Evolutionary conservation across 2,888 invertebrate species (phyloP), one percentile per base, ranked within the genome.

Genomic region (Tetheella fluctuosa): DNA sequence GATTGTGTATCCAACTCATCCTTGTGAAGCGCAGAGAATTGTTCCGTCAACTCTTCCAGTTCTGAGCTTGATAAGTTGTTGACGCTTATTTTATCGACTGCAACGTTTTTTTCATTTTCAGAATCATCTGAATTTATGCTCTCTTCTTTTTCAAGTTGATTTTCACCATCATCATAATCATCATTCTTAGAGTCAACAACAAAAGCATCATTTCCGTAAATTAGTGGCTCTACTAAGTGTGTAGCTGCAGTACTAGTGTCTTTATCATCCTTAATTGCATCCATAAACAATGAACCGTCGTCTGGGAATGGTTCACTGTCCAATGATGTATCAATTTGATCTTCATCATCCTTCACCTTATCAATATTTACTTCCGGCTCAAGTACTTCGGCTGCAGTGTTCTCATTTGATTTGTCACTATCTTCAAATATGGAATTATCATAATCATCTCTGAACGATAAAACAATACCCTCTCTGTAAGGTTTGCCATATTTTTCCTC

Each of bases 161-260:
- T 34, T 12, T 34, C 34, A 34, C 13, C 13, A 13, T 34, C 34
- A 13, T 25, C 3, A 25, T 25, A n/a, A n/a, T n/a, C 37, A n/a
- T 8, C 20, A n/a, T 17, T 48, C 58, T 64, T 59, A 57, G 71
- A 64, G 17, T 70, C 67, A 30, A 77, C 75, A 30, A 74, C 64
- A 59, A 87, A 73, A 30, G 81, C 87, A 55, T 88, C 88, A 25
- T 87, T 71, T 0, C 73, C 55, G 54, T 78, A 84, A 3, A 70
- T 57, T 23, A 80, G 73, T 15, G 73, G 64, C 37, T 69, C 59
- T 0, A 54, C 52, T 5, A 53, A 58, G 15, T 39, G 3, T 39
- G n/a, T n/a, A n/a, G n/a, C n/a, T n/a, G n/a, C 10, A 48, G 20
- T 59, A 52, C 37, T 12, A 13, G 12, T 55, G 10, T 34, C 34